These are phyloP conservation scores for Sinotaia quadrata DNA, from an alignment of 2,888 invertebrate species.

Conservation along the genomic window DNA sequence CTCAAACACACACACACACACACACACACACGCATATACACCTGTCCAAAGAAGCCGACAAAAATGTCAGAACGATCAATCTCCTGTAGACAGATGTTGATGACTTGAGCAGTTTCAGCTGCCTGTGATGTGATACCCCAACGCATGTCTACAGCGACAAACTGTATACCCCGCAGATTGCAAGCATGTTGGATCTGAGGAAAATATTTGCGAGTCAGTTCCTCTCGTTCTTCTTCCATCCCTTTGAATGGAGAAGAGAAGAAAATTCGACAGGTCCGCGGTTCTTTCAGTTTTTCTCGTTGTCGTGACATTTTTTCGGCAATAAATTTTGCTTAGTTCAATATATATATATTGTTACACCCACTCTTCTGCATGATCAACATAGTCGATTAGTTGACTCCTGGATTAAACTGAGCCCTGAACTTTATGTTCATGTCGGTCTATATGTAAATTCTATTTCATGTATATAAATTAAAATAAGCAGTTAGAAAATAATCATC, in stretches of 20 bases:
- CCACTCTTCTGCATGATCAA: too few species aligned
- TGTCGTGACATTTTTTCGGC: too few species aligned
- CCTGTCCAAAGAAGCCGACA: constrained; percentile 69
- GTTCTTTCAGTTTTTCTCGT: constrained; percentile 50
- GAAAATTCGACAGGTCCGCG: constrained; percentile 60
- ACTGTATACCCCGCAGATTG: constrained; percentile 60
- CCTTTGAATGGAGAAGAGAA: constrained; percentile 72
- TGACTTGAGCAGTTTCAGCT: constrained; percentile 61
- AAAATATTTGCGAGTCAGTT: constrained; percentile 65
- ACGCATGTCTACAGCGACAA: constrained; percentile 68
- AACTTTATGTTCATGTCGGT: too few species aligned
- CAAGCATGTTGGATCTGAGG: constrained; percentile 65
- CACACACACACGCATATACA: constrained; percentile 31
- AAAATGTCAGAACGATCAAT: constrained; percentile 68
- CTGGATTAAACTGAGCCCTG: too few species aligned
- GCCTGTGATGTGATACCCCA: constrained; percentile 70
- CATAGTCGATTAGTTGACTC: too few species aligned
- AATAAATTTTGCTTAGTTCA: too few species aligned
- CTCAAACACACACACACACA: too few species aligned
- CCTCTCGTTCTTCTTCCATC: constrained; percentile 70
- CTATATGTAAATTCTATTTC: too few species aligned
- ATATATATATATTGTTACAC: too few species aligned
- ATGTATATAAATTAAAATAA: too few species aligned
- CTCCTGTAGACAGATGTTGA: constrained; percentile 67
- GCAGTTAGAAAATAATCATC: too few species aligned